Evolutionary conservation across 2,888 invertebrate genomes (phyloP), one percentile per base, ranked within the genome.

Genomic region (Yponomeuta cagnagella): DNA sequence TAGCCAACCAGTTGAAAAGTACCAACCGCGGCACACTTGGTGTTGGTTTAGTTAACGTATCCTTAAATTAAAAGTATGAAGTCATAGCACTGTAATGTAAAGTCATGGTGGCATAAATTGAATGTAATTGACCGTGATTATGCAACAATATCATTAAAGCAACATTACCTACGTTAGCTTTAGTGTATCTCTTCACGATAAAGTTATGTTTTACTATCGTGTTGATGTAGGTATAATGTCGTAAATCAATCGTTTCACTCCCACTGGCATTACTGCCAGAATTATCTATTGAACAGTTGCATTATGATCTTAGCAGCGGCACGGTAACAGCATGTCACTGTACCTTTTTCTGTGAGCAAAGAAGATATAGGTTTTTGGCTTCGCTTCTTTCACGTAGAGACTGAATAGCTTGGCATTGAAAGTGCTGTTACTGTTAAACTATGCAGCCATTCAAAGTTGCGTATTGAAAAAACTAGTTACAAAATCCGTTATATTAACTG

Each of bases 21-120:
- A 43, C 43, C 43, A 43, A 43, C 43, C 5, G 3, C 52, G 12
- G 15, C 52, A 15, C 52, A 12, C 52, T 58, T 12, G 15, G 15
- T 58, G 52, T 58, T 58, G 52, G 52, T 58, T 58, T 58, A 58
- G 52, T 15, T 58, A 58, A 58, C 52, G 52, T 58, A 58, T 58
- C 52, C 52, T 58, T 58, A 58, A 58, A 58, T 58, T 58, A 58
- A 58, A 58, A 58, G 52, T 58, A 58, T 58, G 52, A 58, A 58
- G 52, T 58, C 52, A 58, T 43, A 43, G 8, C 43, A 8, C 52
- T 3, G 52, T 15, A 58, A 15, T 15, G 52, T 58, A 58, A 58
- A 58, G 15, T 58, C 52, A 58, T 58, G 15, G 52, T 15, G 52
- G 52, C 52, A 58, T 58, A 58, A 58, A 58, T 58, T 58, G 52